Evolutionary conservation across 2,888 invertebrate genomes (phyloP).

Genomic region (Eudemis profundana): DNA sequence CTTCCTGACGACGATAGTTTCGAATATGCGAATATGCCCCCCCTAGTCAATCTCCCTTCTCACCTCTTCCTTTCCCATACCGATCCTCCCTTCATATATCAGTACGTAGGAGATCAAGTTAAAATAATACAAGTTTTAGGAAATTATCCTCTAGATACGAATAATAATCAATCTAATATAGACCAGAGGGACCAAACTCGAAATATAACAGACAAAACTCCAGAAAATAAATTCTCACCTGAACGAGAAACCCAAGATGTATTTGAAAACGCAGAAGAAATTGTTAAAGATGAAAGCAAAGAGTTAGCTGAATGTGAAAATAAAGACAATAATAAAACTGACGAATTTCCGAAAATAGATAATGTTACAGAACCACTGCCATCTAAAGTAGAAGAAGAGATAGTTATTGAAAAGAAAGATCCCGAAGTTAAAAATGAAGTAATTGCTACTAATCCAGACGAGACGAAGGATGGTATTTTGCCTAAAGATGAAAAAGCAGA

Average conservation of each 20-base stretch:
- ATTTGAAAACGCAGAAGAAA: constrained; percentile 50
- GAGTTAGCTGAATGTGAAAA: constrained; percentile 41
- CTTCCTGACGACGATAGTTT: constrained; percentile 77
- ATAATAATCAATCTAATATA: constrained; percentile 60
- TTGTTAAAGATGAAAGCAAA: constrained; percentile 34
- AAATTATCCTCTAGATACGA: constrained; percentile 69
- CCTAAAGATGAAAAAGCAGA: constrained; percentile 48
- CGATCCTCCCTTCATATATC: constrained; percentile 78
- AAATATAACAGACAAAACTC: constrained; percentile 48
- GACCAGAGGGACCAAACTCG: constrained; percentile 64
- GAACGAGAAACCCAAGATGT: constrained; percentile 25
- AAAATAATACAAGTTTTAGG: constrained; percentile 77
- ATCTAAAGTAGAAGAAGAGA: constrained; percentile 44
- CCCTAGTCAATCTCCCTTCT: constrained; percentile 71
- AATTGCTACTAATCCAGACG: constrained; percentile 34
- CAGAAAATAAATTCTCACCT: constrained; percentile 10
- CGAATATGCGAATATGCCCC: constrained; percentile 79
- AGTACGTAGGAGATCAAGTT: constrained; percentile 77
- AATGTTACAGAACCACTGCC: constrained; percentile 43
- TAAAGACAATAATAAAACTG: constrained; percentile 44
- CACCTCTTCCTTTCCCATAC: constrained; percentile 75
- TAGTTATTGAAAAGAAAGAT: constrained; percentile 13
- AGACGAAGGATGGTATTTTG: constrained; percentile 43
- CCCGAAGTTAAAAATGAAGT: constrained; percentile 47
- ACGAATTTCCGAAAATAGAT: constrained; percentile 22